A percentile compares a stretch with the other conserved stretches of the same genome.
These are phyloP conservation scores for Andrena dorsata DNA, from an alignment of 2,888 invertebrate species.

Conservation along the genomic window DNA sequence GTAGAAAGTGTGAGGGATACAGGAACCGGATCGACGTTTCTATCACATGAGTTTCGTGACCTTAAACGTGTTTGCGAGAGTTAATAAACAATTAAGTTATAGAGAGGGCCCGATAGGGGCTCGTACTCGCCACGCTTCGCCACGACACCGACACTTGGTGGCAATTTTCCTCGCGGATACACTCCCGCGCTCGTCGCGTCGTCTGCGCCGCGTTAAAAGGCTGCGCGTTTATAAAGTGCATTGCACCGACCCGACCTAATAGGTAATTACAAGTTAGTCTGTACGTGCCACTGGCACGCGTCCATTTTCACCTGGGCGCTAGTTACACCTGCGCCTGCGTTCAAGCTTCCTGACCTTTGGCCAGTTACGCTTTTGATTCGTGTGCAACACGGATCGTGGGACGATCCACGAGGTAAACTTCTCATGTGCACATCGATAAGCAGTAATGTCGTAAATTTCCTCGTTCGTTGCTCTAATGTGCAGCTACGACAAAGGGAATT, in stretches of 20 bases:
- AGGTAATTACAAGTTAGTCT: conserved; percentile 66
- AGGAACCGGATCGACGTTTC: not conserved
- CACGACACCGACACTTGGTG: conserved; percentile 53
- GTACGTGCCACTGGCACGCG: conserved; percentile 41
- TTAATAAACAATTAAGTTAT: conserved; percentile 66
- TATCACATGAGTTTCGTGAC: not conserved
- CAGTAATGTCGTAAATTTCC: no score
- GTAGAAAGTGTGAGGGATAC: no score
- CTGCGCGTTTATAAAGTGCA: conserved; percentile 63
- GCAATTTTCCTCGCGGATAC: conserved; percentile 62
- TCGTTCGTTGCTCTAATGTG: no score
- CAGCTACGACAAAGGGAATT: no score
- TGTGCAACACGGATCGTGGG: not conserved
- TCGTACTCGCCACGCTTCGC: conserved; percentile 20
- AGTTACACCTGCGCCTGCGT: not conserved
- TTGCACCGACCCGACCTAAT: conserved; percentile 61
- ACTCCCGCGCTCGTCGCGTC: conserved; percentile 28
- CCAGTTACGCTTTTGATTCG: conserved; percentile 23
- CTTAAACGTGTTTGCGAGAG: conserved; percentile 7
- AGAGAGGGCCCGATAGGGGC: conserved; percentile 41
- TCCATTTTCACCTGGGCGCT: conserved; percentile 11
- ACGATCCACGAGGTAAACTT: conserved; percentile 4
- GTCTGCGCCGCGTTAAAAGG: conserved; percentile 57
- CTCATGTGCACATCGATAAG: no score
- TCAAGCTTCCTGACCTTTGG: conserved; percentile 23